Base-by-base conservation (phyloP, 2,888 invertebrate genomes). In the Icerya purchasi region DNA sequence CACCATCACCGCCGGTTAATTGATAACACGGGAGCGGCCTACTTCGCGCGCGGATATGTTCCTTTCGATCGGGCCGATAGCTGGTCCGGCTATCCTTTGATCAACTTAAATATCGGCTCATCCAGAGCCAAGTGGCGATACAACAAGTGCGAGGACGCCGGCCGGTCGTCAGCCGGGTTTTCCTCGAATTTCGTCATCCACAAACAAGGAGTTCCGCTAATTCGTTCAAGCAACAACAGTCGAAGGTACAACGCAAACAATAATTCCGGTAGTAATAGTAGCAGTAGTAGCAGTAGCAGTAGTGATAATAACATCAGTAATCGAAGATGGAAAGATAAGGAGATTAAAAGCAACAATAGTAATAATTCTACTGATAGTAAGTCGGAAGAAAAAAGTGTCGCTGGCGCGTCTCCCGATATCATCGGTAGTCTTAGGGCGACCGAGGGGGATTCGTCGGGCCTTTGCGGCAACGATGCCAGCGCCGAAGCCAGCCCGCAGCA, bases 131-230 rank as follows among this genome's bases (percentile, higher is more conserved):
- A n/a, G n/a, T n/a, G n/a, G n/a, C n/a, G n/a, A n/a, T n/a, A n/a
- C n/a, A n/a, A n/a, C n/a, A n/a, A n/a, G n/a, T n/a, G n/a, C n/a
- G n/a, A n/a, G n/a, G n/a, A n/a, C n/a, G n/a, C n/a, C n/a, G n/a
- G n/a, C n/a, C n/a, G n/a, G 58, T 24, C 22, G 24, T 68, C 67
- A 59, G 75, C 69, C 23, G 70, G 77, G 64, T 79, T 80, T 53
- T 78, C 87, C 63, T 80, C 86, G 10, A 80, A 84, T 66, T 72
- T 88, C 63, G 86, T 86, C 18, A 82, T 84, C 68, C 87, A 88
- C 71, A 84, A 86, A 3, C 86, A 86, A 70, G 88, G 88, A 53
- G 84, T 83, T 53, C 88, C 89, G n/a, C 75, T 89, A 63, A 84
- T 88, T 65, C 76, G 86, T 62, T 75, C 84, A 66, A 79, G 82